Conservation (phyloP, 2,888 invertebrate genomes). For the Bimastos eiseni region DNA sequence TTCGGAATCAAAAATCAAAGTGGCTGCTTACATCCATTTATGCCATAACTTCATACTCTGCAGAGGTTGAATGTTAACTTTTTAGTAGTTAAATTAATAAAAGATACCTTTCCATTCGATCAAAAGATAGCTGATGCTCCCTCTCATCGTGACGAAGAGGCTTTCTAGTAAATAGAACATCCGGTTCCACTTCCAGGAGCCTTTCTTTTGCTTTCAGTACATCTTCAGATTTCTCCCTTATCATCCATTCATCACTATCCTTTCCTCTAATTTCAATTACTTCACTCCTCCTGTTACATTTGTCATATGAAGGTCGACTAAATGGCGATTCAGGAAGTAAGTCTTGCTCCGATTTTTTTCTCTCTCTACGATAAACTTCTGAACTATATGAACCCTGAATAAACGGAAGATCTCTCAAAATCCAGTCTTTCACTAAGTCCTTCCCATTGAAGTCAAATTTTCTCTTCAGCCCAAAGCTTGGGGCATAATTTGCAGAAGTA, state of each 20-base stretch:
- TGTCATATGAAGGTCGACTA: neutral
- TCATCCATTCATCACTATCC: neutral
- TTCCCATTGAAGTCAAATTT: neutral
- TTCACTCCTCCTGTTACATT: neutral
- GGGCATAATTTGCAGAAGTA: neutral
- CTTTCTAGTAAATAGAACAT: neutral
- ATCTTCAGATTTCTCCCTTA: neutral
- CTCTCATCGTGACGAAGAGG: neutral
- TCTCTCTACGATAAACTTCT: neutral
- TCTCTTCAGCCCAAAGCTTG: neutral
- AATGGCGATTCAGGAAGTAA: constrained; percentile 1
- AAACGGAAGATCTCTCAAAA: neutral
- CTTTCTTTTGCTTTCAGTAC: constrained; percentile 1
- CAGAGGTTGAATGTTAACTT: no score
- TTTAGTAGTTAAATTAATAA: neutral
- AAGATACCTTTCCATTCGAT: neutral
- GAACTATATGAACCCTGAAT: neutral
- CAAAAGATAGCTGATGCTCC: neutral
- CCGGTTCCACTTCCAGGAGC: neutral
- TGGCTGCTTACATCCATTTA: no score
- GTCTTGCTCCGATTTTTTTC: neutral
- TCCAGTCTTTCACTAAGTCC: neutral
- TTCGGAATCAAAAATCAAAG: no score
- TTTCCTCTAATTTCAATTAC: no score
- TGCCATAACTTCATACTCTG: no score